Evolutionary conservation across 2,888 invertebrate genomes (phyloP).

Genomic region (Plagiodera versicolora): DNA sequence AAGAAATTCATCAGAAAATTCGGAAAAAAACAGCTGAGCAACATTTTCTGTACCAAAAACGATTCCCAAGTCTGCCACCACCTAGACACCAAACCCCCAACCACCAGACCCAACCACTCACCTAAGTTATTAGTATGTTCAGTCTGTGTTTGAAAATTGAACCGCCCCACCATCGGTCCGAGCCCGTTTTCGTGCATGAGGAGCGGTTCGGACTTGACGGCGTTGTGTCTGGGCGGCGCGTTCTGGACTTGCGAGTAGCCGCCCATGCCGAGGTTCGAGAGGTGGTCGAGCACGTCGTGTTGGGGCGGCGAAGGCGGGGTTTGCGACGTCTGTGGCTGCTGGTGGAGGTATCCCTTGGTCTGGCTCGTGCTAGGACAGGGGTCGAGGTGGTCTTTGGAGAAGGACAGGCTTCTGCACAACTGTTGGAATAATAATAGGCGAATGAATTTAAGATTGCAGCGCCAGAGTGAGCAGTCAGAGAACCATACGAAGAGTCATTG

Average conservation of each 20-base stretch:
- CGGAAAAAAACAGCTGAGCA: too few species aligned
- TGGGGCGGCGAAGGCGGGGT: constrained; percentile 15
- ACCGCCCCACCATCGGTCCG: constrained; percentile 70
- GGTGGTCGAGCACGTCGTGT: constrained; percentile 18
- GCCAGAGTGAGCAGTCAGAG: too few species aligned
- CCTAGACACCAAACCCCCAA: background rate
- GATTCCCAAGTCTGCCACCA: too few species aligned
- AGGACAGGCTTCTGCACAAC: constrained; percentile 51
- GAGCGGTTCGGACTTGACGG: constrained; percentile 55
- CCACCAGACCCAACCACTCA: too few species aligned
- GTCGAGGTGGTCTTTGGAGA: constrained; percentile 41
- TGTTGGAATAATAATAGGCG: too few species aligned
- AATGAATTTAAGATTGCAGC: too few species aligned
- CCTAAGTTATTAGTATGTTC: constrained; percentile 31
- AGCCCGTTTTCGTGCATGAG: constrained; percentile 73
- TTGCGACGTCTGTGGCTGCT: constrained; percentile 19
- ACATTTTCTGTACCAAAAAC: too few species aligned
- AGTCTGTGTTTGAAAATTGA: constrained; percentile 30
- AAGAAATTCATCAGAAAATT: too few species aligned
- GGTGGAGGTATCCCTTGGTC: constrained; percentile 12
- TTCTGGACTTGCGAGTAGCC: constrained; percentile 10
- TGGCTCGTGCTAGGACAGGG: constrained; percentile 23
- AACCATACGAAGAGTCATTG: too few species aligned
- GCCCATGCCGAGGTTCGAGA: constrained; percentile 26
- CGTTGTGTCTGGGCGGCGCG: too few species aligned